These are phyloP conservation scores for Aegithalos caudatus DNA, from an alignment of 2,113 vertebrate genomes.

Conservation along the genomic window DNA sequence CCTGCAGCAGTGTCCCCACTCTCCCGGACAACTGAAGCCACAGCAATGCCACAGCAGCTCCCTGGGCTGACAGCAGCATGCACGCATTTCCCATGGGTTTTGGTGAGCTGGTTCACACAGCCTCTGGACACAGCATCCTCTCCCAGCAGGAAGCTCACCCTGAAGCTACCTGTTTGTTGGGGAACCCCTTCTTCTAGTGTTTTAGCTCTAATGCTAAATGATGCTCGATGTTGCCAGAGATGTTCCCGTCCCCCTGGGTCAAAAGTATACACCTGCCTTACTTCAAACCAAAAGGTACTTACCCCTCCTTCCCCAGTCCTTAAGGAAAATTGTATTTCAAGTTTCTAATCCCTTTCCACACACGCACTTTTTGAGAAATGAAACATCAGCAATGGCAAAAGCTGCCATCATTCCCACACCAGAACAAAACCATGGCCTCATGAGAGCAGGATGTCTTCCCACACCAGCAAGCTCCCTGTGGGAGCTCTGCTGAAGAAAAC, in stretches of 20 bases:
- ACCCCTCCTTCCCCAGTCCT: neutral
- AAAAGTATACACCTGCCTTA: neutral
- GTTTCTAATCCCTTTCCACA: neutral
- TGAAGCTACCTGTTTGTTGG: neutral
- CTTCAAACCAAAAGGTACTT: neutral
- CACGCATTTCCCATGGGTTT: neutral
- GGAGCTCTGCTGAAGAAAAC: neutral
- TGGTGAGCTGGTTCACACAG: neutral
- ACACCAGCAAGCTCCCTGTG: neutral
- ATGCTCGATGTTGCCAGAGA: too few species aligned
- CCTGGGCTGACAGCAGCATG: neutral
- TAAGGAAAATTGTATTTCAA: neutral
- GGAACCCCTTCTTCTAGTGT: neutral
- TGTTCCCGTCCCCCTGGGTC: neutral
- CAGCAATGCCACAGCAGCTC: neutral
- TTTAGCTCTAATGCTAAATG: neutral
- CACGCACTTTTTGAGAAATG: neutral
- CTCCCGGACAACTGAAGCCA: slow-evolving; percentile 12
- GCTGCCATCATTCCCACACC: neutral
- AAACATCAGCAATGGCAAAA: neutral
- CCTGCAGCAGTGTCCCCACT: neutral
- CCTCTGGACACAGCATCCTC: neutral
- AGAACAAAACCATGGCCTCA: neutral
- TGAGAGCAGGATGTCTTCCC: neutral
- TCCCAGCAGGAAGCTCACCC: neutral